Evolutionary conservation across 2,113 vertebrate genomes (phyloP).

Genomic region (Phyllostomus hastatus): DNA sequence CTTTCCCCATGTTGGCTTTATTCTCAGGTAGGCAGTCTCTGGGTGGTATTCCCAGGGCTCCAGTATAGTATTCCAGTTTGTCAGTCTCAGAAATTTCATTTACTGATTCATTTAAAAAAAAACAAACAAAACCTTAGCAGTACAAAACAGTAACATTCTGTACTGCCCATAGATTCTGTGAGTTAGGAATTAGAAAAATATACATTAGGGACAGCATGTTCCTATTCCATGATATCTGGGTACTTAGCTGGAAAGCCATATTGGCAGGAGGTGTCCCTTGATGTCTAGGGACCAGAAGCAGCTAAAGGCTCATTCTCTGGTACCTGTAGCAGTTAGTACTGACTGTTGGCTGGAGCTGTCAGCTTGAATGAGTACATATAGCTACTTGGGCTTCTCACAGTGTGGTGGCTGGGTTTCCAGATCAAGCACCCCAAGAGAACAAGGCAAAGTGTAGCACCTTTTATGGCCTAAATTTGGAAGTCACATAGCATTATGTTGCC

Average conservation of each 20-base stretch:
- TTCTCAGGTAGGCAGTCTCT: not conserved
- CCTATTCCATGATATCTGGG: not conserved
- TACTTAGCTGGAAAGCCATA: not conserved
- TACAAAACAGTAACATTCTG: not conserved
- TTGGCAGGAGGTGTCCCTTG: not conserved
- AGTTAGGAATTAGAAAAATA: not conserved
- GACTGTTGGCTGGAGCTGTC: not conserved
- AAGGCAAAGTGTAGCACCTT: not conserved
- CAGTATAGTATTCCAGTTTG: not conserved
- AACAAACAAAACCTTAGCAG: not conserved
- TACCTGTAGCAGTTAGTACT: not conserved
- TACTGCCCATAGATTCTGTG: not conserved
- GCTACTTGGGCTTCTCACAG: not conserved
- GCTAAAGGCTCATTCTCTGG: not conserved
- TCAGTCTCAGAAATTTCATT: not conserved
- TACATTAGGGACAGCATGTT: no score
- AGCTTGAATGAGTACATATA: not conserved
- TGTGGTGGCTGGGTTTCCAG: not conserved
- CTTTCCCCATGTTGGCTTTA: not conserved
- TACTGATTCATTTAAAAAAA: not conserved
- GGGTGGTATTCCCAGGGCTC: not conserved
- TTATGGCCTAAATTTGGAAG: not conserved
- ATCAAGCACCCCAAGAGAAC: not conserved
- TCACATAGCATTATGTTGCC: not conserved
- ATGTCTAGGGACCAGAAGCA: not conserved